Base-by-base conservation (phyloP, 2,797 vertebrate species). In the Anas bahamensis region DNA sequence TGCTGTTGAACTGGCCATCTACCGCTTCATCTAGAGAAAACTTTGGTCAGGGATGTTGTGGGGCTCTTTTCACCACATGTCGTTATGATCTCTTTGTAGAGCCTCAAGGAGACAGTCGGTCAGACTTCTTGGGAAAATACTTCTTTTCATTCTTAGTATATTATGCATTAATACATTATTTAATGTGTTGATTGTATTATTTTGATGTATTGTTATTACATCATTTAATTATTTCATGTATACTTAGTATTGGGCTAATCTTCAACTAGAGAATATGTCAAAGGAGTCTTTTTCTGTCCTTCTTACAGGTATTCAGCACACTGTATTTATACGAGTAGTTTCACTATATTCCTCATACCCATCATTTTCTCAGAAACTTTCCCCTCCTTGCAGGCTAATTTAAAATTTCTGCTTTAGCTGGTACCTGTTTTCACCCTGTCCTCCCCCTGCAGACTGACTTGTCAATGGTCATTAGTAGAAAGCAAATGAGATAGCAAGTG, bases 11-110 rank as follows among this genome's bases (percentile, higher is more conserved):
- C 16, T 79, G n/a, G 13, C n/a, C 50, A 3, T 16, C 6, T 16
- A 7, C 13, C n/a, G 10, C 37, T 72, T 21, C 44, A 35, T 7
- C 31, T 22, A 17, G 55, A 81, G 23, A n/a, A 68, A 21, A 41
- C 1, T 0, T 18, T 18, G 17, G 24, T 52, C 11, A 46, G 78
- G 33, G 39, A 26, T 48, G 61, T 16, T 22, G 39, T 13, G 29
- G 33, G 46, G 31, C 16, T 78, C 26, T 71, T 33, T n/a, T 16
- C 14, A 53, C 4, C 0, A 0, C 48, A 35, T 29, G 76, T 52
- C 15, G 4, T 6, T 11, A n/a, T 66, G 44, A n/a, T 78, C 12
- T 69, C 23, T 55, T 1, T 0, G 0, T 72, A n/a, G 9, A 68
- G 2, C 17, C 13, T 86, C 41, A 39, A 41, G 39, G n/a, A 64